Conservation (phyloP, 2,888 invertebrate species). For the Acanthosepion lycidas region DNA sequence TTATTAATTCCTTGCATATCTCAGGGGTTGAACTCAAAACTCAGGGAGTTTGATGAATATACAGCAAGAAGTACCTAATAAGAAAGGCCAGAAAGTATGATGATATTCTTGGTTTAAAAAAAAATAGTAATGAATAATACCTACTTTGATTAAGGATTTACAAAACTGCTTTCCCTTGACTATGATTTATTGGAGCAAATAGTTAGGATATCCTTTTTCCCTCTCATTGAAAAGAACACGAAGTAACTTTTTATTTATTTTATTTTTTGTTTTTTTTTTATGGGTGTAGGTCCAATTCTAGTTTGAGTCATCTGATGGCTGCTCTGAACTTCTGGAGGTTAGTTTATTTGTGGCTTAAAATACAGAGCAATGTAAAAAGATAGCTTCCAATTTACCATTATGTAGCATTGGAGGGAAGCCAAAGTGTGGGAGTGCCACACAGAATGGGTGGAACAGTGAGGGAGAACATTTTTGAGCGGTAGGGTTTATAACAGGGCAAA, state of each 20-base stretch:
- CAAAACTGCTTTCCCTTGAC: not conserved
- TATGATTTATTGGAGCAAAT: not conserved
- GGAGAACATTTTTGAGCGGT: not conserved
- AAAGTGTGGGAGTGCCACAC: slow-evolving; percentile 2
- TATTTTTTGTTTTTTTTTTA: not conserved
- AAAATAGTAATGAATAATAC: not conserved
- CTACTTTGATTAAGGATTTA: not conserved
- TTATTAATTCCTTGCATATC: no score
- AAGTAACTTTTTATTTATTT: not conserved
- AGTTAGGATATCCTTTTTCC: not conserved
- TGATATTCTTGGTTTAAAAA: not conserved
- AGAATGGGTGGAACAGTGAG: slow-evolving; percentile 20
- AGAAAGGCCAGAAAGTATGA: not conserved
- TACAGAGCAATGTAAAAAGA: not conserved
- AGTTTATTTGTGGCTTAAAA: not conserved
- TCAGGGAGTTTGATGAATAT: not conserved
- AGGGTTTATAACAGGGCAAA: not conserved
- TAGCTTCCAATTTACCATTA: not conserved
- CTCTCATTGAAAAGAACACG: not conserved
- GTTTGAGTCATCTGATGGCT: not conserved
- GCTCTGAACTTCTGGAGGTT: slow-evolving; percentile 33
- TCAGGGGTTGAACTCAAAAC: not conserved
- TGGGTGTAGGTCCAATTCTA: slow-evolving; percentile 22
- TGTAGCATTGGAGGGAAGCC: slow-evolving; percentile 33
- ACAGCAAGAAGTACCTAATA: not conserved